Conservation (phyloP, 2,797 vertebrate genomes). For the Coregonus suidteri region DNA sequence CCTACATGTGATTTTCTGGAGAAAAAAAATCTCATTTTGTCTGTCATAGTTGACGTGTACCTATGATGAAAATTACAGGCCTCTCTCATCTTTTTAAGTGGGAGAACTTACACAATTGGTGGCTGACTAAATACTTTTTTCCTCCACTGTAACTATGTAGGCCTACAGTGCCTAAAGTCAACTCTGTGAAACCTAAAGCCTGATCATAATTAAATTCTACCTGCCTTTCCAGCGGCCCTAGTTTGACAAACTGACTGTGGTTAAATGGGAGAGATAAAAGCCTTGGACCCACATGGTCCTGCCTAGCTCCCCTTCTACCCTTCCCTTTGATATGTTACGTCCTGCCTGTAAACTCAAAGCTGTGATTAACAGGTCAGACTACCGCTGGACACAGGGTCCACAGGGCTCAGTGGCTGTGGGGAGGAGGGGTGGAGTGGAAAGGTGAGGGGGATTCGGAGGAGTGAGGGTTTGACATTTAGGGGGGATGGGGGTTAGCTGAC, state of each 20-base stretch:
- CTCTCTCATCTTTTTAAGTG: too few species aligned
- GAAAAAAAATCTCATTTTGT: too few species aligned
- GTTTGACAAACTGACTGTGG: constrained; percentile 37
- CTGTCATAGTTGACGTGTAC: too few species aligned
- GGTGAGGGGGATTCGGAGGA: not conserved
- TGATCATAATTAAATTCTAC: constrained; percentile 28
- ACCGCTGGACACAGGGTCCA: constrained; percentile 1
- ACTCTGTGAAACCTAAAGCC: not conserved
- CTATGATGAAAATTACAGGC: too few species aligned
- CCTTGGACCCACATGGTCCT: constrained; percentile 29
- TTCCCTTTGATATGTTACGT: constrained; percentile 45
- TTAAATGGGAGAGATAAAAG: constrained; percentile 55
- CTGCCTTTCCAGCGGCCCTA: not conserved
- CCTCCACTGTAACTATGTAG: constrained; percentile 11
- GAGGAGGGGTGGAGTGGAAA: constrained; percentile 27
- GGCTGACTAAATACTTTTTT: too few species aligned
- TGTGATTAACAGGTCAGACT: constrained; percentile 44
- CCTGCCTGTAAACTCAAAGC: constrained; percentile 44
- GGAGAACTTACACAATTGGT: too few species aligned
- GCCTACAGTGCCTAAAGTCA: constrained; percentile 4
- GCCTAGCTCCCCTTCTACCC: constrained; percentile 4
- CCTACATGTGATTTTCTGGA: too few species aligned
- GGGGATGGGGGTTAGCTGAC: not conserved
- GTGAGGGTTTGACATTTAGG: too few species aligned
- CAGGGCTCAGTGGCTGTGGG: constrained; percentile 26